Conservation (phyloP, 1,140 invertebrate genomes). For the Oreohelix idahoensis region DNA sequence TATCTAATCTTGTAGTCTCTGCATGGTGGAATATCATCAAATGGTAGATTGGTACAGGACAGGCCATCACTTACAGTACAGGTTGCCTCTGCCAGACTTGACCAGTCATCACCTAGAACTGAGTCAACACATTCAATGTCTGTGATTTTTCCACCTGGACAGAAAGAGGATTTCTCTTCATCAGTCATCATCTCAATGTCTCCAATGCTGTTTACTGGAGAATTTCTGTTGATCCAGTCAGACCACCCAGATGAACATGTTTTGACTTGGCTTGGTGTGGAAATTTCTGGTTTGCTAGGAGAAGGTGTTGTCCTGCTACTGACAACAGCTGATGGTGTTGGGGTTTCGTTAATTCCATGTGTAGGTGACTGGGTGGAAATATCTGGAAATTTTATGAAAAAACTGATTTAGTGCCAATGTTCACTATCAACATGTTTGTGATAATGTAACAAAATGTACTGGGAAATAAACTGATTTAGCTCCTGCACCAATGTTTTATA, state of each 20-base stretch:
- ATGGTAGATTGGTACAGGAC: constrained; percentile 52
- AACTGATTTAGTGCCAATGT: background rate
- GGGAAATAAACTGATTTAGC: too few species aligned
- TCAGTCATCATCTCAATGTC: constrained; percentile 51
- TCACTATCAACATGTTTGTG: background rate
- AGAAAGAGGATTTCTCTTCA: constrained; percentile 49
- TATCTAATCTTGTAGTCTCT: constrained; percentile 72
- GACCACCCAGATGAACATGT: constrained; percentile 45
- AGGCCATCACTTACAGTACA: constrained; percentile 56
- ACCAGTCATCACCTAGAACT: constrained; percentile 48
- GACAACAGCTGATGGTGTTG: background rate
- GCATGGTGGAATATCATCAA: constrained; percentile 55
- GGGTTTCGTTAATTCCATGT: background rate
- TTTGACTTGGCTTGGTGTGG: background rate
- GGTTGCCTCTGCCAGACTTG: constrained; percentile 53
- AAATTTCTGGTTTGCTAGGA: background rate
- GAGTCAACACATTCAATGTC: constrained; percentile 54
- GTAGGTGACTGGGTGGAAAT: background rate
- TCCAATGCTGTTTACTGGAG: constrained; percentile 38
- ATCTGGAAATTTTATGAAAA: background rate
- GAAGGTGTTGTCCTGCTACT: background rate
- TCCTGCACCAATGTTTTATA: too few species aligned
- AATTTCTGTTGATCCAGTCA: constrained; percentile 52
- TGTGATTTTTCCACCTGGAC: constrained; percentile 53
- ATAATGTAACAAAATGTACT: too few species aligned